Conservation (phyloP, 2,888 invertebrate genomes). For the Drosophila barbarae region DNA sequence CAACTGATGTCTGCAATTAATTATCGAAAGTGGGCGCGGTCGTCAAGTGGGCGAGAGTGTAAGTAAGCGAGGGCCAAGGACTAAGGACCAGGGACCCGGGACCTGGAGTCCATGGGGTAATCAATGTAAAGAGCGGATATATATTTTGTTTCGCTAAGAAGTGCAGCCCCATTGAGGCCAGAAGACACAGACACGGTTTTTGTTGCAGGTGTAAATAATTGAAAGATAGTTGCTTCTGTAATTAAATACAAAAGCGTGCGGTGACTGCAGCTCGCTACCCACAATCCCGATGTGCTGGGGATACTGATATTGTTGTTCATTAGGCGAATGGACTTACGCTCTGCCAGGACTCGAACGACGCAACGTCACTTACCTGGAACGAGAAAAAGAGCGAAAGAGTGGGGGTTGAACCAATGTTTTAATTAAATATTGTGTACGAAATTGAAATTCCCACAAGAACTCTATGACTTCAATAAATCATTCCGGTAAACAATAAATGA, state of each 20-base stretch:
- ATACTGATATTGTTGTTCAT: conserved; percentile 51
- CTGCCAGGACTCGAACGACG: conserved; percentile 14
- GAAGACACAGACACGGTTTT: conserved; percentile 38
- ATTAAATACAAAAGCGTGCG: conserved; percentile 67
- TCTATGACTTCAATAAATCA: conserved; percentile 75
- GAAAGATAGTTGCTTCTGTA: conserved; percentile 74
- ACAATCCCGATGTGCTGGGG: conserved; percentile 15
- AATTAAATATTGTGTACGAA: conserved; percentile 60
- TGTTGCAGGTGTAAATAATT: conserved; percentile 76
- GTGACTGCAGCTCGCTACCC: conserved; percentile 18
- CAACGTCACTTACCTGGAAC: conserved; percentile 68
- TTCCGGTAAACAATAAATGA: conserved; percentile 68
- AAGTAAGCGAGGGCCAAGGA: conserved; percentile 35
- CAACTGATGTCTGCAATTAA: conserved; percentile 80
- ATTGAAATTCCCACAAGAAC: conserved; percentile 66
- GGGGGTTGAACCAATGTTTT: conserved; percentile 50
- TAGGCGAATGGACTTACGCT: conserved; percentile 57
- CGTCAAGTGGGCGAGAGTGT: conserved; percentile 70
- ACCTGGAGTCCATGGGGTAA: conserved; percentile 58
- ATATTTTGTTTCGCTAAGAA: conserved; percentile 72
- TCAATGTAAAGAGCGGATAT: conserved; percentile 76
- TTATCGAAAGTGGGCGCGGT: conserved; percentile 78
- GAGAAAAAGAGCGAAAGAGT: conserved; percentile 15
- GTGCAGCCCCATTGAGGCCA: conserved; percentile 50
- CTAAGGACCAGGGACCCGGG: conserved; percentile 6